phyloP scores from a whole-genome alignment of 2,113 vertebrate species.

The Hemichromis elongatus region DNA sequence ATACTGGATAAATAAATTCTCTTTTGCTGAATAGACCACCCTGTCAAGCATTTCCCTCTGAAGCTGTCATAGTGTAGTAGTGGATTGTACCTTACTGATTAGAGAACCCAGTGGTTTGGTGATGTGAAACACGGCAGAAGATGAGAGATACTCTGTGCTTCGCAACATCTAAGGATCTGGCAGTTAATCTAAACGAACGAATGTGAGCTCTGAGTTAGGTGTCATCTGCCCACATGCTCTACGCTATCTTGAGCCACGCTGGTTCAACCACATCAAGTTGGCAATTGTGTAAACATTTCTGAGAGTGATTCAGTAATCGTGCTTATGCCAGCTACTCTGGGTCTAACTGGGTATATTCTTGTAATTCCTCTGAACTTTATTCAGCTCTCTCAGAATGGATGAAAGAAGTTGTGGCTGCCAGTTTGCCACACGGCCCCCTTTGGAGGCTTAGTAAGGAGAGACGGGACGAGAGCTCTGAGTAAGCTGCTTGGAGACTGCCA shows the following conservation, averaged over 20 bases:
- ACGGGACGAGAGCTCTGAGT: slow-evolving; percentile 47
- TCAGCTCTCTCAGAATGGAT: slow-evolving; percentile 55
- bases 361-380: slow-evolving; percentile 69
- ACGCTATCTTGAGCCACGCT: neutral
- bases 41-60: neutral
- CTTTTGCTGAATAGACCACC: neutral
- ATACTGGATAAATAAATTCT: neutral
- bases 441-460: slow-evolving; percentile 46
- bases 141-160: neutral
- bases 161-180: neutral
- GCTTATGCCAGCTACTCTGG: slow-evolving; percentile 25
- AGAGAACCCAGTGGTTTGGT: neutral
- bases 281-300: slow-evolving; percentile 34
- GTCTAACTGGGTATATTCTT: slow-evolving; percentile 53
- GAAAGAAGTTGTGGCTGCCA: slow-evolving; percentile 46
- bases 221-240: neutral
- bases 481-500: slow-evolving; percentile 58
- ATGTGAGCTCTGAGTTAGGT: neutral
- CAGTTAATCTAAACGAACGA: neutral
- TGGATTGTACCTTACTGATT: slow-evolving; percentile 1
- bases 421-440: slow-evolving; percentile 40
- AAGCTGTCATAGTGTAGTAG: neutral
- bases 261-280: neutral
- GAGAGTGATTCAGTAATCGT: slow-evolving; percentile 14
- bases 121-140: neutral